A percentile compares a stretch with the other conserved stretches of the same genome.
phyloP scores from a whole-genome alignment of 2,113 vertebrate genomes.

The Nothobranchius kuhntae region DNA sequence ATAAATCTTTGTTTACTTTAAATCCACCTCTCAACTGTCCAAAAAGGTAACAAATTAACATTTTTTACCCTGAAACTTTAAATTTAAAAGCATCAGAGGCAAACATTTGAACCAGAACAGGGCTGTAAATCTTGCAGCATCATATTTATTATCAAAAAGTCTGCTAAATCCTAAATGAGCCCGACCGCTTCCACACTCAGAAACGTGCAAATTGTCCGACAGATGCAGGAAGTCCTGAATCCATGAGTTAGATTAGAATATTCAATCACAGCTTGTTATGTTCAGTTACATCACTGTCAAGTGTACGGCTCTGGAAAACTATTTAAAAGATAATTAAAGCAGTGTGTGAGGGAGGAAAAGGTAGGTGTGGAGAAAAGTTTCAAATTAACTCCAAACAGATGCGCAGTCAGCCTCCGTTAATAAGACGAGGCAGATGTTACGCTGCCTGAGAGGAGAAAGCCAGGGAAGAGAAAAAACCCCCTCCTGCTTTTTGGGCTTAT shows the following conservation, averaged over 20 bases:
- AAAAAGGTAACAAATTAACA: not conserved
- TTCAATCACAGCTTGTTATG: not conserved
- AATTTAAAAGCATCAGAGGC: not conserved
- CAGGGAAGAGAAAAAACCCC: constrained; percentile 1
- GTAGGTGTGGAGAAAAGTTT: not conserved
- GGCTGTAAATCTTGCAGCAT: no score
- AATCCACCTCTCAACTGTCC: not conserved
- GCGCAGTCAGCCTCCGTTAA: constrained; percentile 13
- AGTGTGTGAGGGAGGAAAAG: not conserved
- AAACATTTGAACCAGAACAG: constrained; percentile 3
- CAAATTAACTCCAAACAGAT: not conserved
- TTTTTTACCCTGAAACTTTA: not conserved
- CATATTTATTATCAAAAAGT: no score
- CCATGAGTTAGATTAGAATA: not conserved
- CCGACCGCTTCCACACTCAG: no score
- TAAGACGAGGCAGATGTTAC: not conserved
- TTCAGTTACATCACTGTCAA: constrained; percentile 1
- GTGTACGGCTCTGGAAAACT: constrained; percentile 4
- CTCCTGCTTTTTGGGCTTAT: constrained; percentile 14
- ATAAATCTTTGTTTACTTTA: not conserved
- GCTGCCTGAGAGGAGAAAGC: constrained; percentile 9
- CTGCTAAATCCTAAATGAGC: no score
- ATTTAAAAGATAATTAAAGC: not conserved
- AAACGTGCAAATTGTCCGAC: constrained; percentile 1
- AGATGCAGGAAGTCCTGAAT: constrained; percentile 12